Evolutionary conservation across 1,140 invertebrate species (phyloP).

Genomic region (Episyrphus balteatus): DNA sequence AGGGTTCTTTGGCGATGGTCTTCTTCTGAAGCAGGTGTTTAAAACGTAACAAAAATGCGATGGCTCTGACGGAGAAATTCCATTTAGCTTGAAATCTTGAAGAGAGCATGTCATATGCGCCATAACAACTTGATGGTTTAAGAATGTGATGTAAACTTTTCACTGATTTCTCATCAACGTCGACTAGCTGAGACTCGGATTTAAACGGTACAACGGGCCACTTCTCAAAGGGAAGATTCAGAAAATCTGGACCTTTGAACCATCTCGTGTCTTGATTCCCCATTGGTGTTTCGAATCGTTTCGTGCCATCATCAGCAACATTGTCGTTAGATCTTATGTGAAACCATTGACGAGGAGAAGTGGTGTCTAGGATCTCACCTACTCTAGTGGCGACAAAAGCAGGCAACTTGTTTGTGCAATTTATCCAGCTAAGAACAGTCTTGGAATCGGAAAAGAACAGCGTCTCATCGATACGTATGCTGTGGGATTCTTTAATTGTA

Average conservation of each 20-base stretch:
- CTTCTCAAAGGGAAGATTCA: background rate
- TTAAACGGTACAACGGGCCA: background rate
- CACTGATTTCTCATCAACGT: too few relatives aligned
- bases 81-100: background rate
- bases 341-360: slow-evolving; percentile 13
- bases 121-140: background rate
- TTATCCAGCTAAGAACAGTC: slow-evolving; percentile 1
- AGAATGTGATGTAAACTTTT: too few relatives aligned
- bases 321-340: slow-evolving; percentile 19
- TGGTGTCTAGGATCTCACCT: slow-evolving; percentile 12
- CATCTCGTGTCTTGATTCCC: background rate
- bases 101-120: background rate
- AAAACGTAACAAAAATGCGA: background rate
- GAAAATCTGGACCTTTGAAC: background rate
- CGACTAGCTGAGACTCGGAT: too few relatives aligned
- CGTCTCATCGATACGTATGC: background rate
- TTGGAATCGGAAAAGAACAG: background rate
- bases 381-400: slow-evolving; percentile 21
- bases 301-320: slow-evolving; percentile 17
- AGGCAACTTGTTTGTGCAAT: background rate
- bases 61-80: background rate
- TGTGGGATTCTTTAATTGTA: background rate
- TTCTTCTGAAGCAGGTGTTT: background rate
- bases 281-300: background rate
- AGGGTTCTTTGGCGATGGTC: background rate